Base-by-base conservation (phyloP, 1,140 invertebrate species). In the Diachasma alloeum region DNA sequence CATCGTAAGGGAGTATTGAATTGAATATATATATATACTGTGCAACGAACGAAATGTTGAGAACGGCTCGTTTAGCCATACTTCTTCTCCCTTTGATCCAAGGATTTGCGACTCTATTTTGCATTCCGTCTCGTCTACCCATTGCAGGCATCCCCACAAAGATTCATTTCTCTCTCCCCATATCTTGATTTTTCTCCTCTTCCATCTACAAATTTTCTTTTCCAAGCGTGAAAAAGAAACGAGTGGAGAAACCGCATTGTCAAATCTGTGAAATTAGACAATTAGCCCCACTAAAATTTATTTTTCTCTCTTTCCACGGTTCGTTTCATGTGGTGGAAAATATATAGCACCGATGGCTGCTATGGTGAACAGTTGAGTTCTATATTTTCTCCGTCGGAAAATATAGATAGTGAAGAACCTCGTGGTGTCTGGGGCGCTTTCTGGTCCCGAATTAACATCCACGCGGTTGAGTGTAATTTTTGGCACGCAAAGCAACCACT, bases 341-440 rank as follows among this genome's bases (percentile, higher is more conserved):
- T 56, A 56, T 56, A 56, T 42, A 42, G 39, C 13, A 22, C 48
- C 48, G 15, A n/a, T 63, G 56, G 56, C 19, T 31, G n/a, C n/a
- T n/a, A n/a, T n/a, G 56, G 26, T 31, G 26, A 36, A 11, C 63
- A 67, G 24, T 31, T 67, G 42, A 48, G 70, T 53, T 72, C 24
- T 67, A 59, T 63, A 67, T 42, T 74, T 31, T 72, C 22, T 72
- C 31, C 37, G 15, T 19, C 24, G 48, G 26, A 36, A 31, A 53
- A 68, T 66, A n/a, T 11, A 70, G 19, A 63, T 9, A 10, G 2
- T 63, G 8, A 63, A 63, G 59, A 63, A 87, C 86, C 86, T 83
- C 86, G 87, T 88, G 87, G 86, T 88, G 86, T 88, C 87, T 88
- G 69, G 83, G 81, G 81, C 78, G 81, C 84, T 37, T 68, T 5